These are phyloP conservation scores for Plutomurus gul DNA, from an alignment of 1,140 invertebrate species.

Conservation along the genomic window DNA sequence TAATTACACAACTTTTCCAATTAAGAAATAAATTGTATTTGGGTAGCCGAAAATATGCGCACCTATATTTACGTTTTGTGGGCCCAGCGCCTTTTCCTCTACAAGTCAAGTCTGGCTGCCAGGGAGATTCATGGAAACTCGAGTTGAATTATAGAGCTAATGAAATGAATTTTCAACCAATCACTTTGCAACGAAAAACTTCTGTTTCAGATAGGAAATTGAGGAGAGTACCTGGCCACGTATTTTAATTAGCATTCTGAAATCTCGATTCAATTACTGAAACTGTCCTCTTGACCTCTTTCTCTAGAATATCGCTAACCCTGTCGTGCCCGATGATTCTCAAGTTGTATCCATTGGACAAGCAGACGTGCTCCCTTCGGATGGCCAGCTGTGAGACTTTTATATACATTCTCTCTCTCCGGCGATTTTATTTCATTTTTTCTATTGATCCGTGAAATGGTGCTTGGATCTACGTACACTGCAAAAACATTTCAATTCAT, in stretches of 20 bases:
- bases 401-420: not conserved
- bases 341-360: slow-evolving; percentile 91
- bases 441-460: not conserved
- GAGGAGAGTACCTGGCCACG: too few species aligned
- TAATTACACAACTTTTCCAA: slow-evolving; percentile 28
- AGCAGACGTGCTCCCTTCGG: slow-evolving; percentile 86
- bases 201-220: too few species aligned
- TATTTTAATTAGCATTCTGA: too few species aligned
- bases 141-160: too few species aligned
- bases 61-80: not conserved
- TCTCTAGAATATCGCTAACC: slow-evolving; percentile 77
- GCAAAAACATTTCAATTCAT: not conserved
- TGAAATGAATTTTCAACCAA: too few species aligned
- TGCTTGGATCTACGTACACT: not conserved
- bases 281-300: not conserved
- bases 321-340: slow-evolving; percentile 95
- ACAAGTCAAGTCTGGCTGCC: not conserved
- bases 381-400: slow-evolving; percentile 92
- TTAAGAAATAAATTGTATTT: slow-evolving; percentile 29
- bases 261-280: too few species aligned
- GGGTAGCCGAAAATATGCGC: not conserved
- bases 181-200: too few species aligned
- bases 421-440: not conserved
- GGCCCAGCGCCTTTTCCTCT: not conserved
- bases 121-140: too few species aligned